Evolutionary conservation across 2,888 invertebrate genomes (phyloP).

Genomic region (Amphipyra berbera): DNA sequence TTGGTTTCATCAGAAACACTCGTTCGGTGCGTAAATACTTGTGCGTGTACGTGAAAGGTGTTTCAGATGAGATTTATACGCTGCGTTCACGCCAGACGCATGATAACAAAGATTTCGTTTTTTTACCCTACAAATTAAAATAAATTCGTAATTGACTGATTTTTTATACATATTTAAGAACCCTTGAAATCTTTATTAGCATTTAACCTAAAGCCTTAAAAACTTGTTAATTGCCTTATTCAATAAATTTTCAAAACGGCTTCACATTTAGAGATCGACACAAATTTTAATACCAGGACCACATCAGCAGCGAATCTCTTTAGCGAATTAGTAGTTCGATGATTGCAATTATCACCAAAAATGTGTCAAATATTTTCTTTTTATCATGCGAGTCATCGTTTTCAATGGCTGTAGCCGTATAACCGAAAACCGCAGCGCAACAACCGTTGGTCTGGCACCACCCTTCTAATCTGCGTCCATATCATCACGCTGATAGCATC

Average conservation of each 20-base stretch:
- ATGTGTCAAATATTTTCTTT: too few species aligned
- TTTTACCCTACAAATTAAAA: too few species aligned
- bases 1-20: conserved; percentile 51
- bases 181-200: background rate
- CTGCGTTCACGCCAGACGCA: conserved; percentile 17
- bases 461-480: conserved; percentile 52
- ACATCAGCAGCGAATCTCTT: too few species aligned
- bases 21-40: conserved; percentile 43
- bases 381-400: background rate
- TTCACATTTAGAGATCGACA: too few species aligned
- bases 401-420: conserved; percentile 14
- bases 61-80: conserved; percentile 37
- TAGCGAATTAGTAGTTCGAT: too few species aligned
- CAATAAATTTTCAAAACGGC: too few species aligned
- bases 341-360: too few species aligned
- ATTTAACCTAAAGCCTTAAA: conserved; percentile 1
- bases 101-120: background rate
- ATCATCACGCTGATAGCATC: conserved; percentile 71
- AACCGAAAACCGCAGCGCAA: conserved; percentile 41
- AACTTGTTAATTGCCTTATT: background rate
- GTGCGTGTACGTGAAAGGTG: conserved; percentile 35
- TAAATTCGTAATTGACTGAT: background rate
- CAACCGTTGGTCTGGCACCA: conserved; percentile 40
- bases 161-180: background rate
- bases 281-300: too few species aligned